Evolutionary conservation across 2,888 invertebrate species (phyloP), one percentile per base, ranked within the genome.

Genomic region (Tinea pellionella): DNA sequence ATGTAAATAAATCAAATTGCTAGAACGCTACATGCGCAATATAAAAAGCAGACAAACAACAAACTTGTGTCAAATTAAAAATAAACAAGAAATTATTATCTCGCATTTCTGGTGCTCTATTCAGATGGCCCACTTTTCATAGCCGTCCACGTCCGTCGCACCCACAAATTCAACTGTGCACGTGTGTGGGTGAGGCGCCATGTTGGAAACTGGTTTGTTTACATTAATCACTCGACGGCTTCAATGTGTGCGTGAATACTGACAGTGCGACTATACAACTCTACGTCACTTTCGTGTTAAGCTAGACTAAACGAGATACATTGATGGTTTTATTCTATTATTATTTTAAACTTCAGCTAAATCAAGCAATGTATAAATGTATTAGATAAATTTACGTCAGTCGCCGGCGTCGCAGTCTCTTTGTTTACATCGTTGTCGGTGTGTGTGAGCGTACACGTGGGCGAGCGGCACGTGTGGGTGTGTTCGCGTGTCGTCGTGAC

Each of bases 401-500:
- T 9, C n/a, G 37, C 37, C 3, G 6, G 2, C 37, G 24, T 37
- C 37, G 37, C n/a, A 37, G 3, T 37, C n/a, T n/a, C 82, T 74
- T 80, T 85, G 84, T 85, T 85, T 86, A 85, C 85, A 75, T 79
- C 69, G 19, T 13, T 11, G 53, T 3, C 24, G 12, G 59, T 63
- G 60, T 62, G 61, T 53, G 64, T 63, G 61, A 71, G 66, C 80
- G 81, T 81, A 16, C 82, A 83, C 78, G 69, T 69, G 68, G 73
- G 69, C 64, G 24, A 11, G n/a, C 13, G 63, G 69, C 74, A 72
- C 69, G 75, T 83, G 84, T 84, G 79, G 83, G 85, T 77, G 85
- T 82, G 84, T 75, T 81, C 79, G 72, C 69, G 75, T 83, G 84
- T 83, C 78, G 83, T 84, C 77, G 85, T 82, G 84, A 74, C 79